Base-by-base conservation (phyloP, 2,797 vertebrate genomes). In the Melanotaenia nigrans region DNA sequence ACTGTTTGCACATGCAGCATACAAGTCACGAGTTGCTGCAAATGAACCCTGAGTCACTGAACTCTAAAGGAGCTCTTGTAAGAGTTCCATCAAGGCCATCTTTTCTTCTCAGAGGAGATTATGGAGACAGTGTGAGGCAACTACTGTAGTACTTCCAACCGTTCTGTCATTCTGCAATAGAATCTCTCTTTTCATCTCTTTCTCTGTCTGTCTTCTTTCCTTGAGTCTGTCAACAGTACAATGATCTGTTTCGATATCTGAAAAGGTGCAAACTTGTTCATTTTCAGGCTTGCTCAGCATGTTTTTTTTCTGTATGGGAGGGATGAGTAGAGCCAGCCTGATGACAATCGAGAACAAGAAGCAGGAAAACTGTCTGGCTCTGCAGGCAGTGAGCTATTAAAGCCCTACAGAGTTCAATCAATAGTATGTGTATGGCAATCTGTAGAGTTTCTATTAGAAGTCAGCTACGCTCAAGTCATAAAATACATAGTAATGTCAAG, bases 371-470 rank as follows among this genome's bases (percentile, higher is more conserved):
- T 45, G 58, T 73, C 78, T 83, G 61, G 59, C 77, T 87, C 76
- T 51, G 64, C 54, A 59, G 74, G 76, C 72, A 73, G 76, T 63
- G 75, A 79, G 80, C 72, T 77, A 61, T 79, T 69, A 80, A 63
- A 82, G 75, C 71, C 85, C 83, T 65, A 78, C 73, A 62, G 80
- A 85, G 83, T 79, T 85, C 83, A 85, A 80, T 88, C 90, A 89
- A 82, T 83, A 82, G 71, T 72, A 79, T 83, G 81, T 78, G 86
- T 85, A 82, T 45, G 33, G 73, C 82, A 88, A 90, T 90, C 81
- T 87, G 83, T 72, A n/a, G 11, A 55, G 75, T 74, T 68, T 68
- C 68, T 82, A 79, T 36, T 72, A 65, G 75, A 69, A 81, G 70
- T 57, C 51, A 59, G 73, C 62, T 58, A 63, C 57, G 66, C 73